Evolutionary conservation across 2,113 vertebrate species (phyloP).

Genomic region (Labeo catla): DNA sequence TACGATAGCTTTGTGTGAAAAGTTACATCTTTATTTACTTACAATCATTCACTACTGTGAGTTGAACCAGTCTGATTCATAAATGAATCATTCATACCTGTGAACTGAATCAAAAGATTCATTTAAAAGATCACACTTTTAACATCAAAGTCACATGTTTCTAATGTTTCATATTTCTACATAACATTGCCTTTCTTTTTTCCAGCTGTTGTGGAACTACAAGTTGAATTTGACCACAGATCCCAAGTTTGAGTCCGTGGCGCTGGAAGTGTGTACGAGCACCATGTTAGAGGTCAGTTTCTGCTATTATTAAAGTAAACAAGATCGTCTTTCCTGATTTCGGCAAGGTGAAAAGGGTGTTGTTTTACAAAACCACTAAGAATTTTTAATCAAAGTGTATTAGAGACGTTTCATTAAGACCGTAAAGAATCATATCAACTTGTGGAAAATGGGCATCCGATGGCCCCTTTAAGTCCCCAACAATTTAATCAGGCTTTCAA

Average conservation of each 20-base stretch:
- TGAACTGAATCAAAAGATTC: not conserved
- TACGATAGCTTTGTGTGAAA: not conserved
- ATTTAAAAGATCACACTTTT: not conserved
- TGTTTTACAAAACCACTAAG: no score
- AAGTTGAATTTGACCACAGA: slow-evolving; percentile 89
- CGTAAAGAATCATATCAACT: no score
- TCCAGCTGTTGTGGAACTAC: slow-evolving; percentile 88
- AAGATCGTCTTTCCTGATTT: no score
- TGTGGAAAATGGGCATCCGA: no score
- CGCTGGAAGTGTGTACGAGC: slow-evolving; percentile 88
- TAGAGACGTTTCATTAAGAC: no score
- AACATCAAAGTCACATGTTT: not conserved
- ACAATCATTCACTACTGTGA: not conserved
- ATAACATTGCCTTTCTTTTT: not conserved
- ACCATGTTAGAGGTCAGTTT: slow-evolving; percentile 83
- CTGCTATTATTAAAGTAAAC: no score
- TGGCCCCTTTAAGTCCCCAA: not conserved
- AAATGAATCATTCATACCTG: not conserved
- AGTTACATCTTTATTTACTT: not conserved
- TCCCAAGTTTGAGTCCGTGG: slow-evolving; percentile 88
- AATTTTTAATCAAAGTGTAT: no score
- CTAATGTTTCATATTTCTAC: not conserved
- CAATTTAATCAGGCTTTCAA: not conserved
- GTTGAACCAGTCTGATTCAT: not conserved
- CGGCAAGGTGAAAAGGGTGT: no score